These are phyloP conservation scores for Pegoplata infirma DNA, from an alignment of 2,888 invertebrate genomes.

Conservation along the genomic window DNA sequence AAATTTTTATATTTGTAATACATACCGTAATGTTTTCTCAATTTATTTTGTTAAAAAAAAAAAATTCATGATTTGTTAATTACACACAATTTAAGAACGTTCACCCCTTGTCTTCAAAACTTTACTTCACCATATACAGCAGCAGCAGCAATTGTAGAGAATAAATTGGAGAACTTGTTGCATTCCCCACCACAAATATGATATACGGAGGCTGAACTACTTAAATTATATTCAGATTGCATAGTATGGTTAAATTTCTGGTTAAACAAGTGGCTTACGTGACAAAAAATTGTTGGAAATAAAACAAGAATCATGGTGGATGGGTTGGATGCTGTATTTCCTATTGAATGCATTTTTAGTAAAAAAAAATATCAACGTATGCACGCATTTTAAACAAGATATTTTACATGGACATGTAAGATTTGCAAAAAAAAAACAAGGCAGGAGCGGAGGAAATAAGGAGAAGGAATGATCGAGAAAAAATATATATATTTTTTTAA, in stretches of 20 bases:
- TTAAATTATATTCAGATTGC: slow-evolving; percentile 1
- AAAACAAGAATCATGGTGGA: slow-evolving; percentile 40
- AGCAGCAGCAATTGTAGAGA: background rate
- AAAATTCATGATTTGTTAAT: too few relatives aligned
- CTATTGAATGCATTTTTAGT: slow-evolving; percentile 24
- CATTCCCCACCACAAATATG: slow-evolving; percentile 15
- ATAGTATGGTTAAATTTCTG: slow-evolving; percentile 34
- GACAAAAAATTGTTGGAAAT: slow-evolving; percentile 36
- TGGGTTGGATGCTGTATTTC: slow-evolving; percentile 26
- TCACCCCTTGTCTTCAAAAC: slow-evolving; percentile 23
- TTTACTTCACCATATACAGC: background rate
- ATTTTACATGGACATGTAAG: too few relatives aligned
- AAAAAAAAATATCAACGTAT: background rate
- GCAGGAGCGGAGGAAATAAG: too few relatives aligned
- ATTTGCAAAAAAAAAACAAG: background rate
- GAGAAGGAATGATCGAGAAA: too few relatives aligned
- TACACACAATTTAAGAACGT: slow-evolving; percentile 19
- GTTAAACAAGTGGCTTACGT: slow-evolving; percentile 59
- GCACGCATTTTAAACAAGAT: slow-evolving; percentile 28
- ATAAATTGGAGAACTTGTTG: slow-evolving; percentile 5
- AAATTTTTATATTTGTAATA: too few relatives aligned
- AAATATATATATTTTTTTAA: too few relatives aligned
- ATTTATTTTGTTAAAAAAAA: too few relatives aligned
- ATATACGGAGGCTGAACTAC: background rate
- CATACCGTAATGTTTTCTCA: too few relatives aligned